Evolutionary conservation across 2,113 vertebrate species (phyloP), one percentile per base, ranked within the genome.

Genomic region (Atractosteus spatula): DNA sequence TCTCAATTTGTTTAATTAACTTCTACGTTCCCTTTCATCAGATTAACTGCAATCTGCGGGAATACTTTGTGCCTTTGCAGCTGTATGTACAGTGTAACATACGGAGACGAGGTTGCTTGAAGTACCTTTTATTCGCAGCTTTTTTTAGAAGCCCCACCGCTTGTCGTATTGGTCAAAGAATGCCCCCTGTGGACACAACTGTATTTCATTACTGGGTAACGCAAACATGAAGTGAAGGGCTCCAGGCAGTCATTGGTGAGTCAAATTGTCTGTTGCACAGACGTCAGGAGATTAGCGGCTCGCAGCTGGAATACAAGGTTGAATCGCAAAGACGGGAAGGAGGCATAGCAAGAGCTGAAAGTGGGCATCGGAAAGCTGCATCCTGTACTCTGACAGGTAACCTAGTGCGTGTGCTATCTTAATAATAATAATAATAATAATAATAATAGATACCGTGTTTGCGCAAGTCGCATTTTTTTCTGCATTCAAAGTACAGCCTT

Each of bases 271-370:
- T 67, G 29, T 10, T 51, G 77, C 73, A 74, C 68, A 75, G 68
- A 76, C 77, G 81, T 80, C 74, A 78, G 61, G 68, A 74, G 72
- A 80, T 75, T 72, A 77, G 78, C 47, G 70, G 73, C 66, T 76
- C 68, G 74, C 81, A 78, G 74, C 78, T 78, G 76, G 81, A 82
- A 80, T 76, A 72, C 74, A 71, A 77, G 78, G 68, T 77, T 77
- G 73, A 82, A 79, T 77, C 79, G 77, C 78, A 73, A 73, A 80
- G 66, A 74, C 62, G 65, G 76, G 62, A 67, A 75, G 74, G 76
- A 73, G 80, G 66, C 59, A 68, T 67, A 74, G 74, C 55, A 42
- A 70, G 51, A 70, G 70, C 63, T 7, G 44, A 54, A 69, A 71
- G 68, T 51, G 66, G 71, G 62, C 69, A 77, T 69, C 74, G 74